A percentile compares a stretch with the other conserved stretches of the same genome.
phyloP scores from a whole-genome alignment of 35 echinoderm and acorn worm genomes.

The Amphiura filiformis region DNA sequence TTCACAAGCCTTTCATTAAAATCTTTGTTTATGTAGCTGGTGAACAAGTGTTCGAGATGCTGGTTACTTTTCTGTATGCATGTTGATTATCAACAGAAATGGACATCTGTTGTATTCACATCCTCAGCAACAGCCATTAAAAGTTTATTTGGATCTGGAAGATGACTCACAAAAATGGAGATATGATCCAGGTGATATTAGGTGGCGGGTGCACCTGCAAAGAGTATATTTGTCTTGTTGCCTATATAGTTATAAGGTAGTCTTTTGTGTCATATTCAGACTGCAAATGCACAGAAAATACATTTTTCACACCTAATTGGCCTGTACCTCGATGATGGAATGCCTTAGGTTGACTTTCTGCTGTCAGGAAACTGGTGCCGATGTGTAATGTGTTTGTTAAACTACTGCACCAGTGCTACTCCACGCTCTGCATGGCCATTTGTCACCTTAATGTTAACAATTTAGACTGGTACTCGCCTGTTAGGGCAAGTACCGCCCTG shows the following conservation, averaged over 20 bases:
- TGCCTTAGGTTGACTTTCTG: conserved; percentile 58
- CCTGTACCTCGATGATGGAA: conserved; percentile 40
- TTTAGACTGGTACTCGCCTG: too few relatives aligned
- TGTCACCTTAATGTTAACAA: too few relatives aligned
- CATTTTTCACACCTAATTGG: conserved; percentile 37
- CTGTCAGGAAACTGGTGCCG: too few relatives aligned
- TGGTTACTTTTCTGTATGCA: background rate
- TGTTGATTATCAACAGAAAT: background rate
- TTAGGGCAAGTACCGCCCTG: too few relatives aligned
- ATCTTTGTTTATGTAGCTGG: background rate
- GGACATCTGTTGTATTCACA: background rate
- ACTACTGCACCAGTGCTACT: too few relatives aligned
- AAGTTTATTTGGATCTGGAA: conserved; percentile 51
- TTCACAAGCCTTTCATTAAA: background rate
- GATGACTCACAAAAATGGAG: conserved; percentile 18
- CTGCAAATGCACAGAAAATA: background rate
- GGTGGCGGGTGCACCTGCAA: conserved; percentile 21
- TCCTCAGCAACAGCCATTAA: conserved; percentile 33
- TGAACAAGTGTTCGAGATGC: background rate
- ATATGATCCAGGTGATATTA: conserved; percentile 55
- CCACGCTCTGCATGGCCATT: too few relatives aligned
- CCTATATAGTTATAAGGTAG: conserved; percentile 26
- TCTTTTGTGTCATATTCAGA: conserved; percentile 16
- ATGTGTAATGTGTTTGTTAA: too few relatives aligned
- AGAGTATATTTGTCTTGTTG: conserved; percentile 54